Evolutionary conservation across 2,113 vertebrate genomes (phyloP), one percentile per base, ranked within the genome.

Genomic region (Vidua chalybeata): DNA sequence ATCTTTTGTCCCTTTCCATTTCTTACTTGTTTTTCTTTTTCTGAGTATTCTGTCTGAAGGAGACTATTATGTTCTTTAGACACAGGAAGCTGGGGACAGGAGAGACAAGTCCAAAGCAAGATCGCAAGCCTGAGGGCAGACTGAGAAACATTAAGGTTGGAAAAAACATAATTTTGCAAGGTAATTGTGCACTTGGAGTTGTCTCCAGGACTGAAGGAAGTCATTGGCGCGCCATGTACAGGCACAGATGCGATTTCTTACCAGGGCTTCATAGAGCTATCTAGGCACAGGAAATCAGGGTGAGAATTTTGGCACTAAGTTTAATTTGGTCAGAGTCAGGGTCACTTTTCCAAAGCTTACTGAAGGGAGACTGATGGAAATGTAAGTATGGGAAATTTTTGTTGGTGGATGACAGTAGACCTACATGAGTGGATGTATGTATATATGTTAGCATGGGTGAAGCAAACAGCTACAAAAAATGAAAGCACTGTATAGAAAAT

Each of bases 181-280:
- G 11, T 63, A 48, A 61, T 62, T 37, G 11, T 43, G 17, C 1
- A 2, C 7, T 66, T 45, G 23, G 35, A 75, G 26, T 9, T 75
- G 10, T 8, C 23, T 55, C 14, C n/a, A 30, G 33, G 28, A n/a
- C 35, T 84, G 37, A 76, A 78, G 21, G 41, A 86, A 69, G 26
- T 66, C 9, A 0, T 37, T 80, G 39, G 21, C 45, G 48, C 0
- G 1, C 7, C 13, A 15, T 7, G 14, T 3, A 49, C 7, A 39
- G 18, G 21, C 20, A 68, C 10, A 73, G 45, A 13, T 16, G 23
- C 5, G 13, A 43, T 91, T 95, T 89, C 39, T 75, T 66, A 63
- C 48, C 9, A 19, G 59, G 35, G 11, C 4, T 81, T 89, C 7
- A 3, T 7, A 56, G 48, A 78, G 11, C 8, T 55, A 45, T 49